phyloP scores from a whole-genome alignment of 2,888 invertebrate species.

The Druceiella hillmani region DNA sequence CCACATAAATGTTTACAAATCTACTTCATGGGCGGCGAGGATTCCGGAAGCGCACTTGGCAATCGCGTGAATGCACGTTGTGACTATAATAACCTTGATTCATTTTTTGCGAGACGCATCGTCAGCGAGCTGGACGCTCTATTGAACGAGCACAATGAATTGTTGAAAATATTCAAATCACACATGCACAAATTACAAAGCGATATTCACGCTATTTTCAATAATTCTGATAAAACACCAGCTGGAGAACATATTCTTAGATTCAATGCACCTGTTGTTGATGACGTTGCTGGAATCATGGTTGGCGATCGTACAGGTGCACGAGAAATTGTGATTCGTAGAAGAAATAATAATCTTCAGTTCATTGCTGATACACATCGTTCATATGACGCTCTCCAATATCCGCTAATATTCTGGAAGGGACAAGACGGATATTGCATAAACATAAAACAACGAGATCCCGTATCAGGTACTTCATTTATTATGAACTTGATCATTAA shows the following conservation, averaged over 20 bases:
- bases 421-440: no score
- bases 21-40: slow-evolving; percentile 19
- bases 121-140: slow-evolving; percentile 15
- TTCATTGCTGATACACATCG: no score
- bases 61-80: slow-evolving; percentile 25
- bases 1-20: slow-evolving; percentile 17
- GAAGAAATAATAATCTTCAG: no score
- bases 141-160: slow-evolving; percentile 26
- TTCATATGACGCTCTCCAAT: no score
- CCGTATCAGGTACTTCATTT: no score
- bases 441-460: no score
- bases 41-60: slow-evolving; percentile 23
- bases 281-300: slow-evolving; percentile 21
- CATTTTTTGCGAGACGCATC: slow-evolving; percentile 23
- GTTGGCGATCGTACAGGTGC: slow-evolving; percentile 14
- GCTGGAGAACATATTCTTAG: slow-evolving; percentile 29
- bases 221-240: slow-evolving; percentile 28
- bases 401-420: no score
- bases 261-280: slow-evolving; percentile 30
- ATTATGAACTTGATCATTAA: no score
- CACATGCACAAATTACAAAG: slow-evolving; percentile 26
- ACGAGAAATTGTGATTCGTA: no score
- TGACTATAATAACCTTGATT: no score
- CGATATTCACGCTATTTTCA: slow-evolving; percentile 22
- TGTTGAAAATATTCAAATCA: slow-evolving; percentile 29